These are phyloP conservation scores for Panthera tigris DNA, from an alignment of 2,113 vertebrate genomes.

Conservation along the genomic window DNA sequence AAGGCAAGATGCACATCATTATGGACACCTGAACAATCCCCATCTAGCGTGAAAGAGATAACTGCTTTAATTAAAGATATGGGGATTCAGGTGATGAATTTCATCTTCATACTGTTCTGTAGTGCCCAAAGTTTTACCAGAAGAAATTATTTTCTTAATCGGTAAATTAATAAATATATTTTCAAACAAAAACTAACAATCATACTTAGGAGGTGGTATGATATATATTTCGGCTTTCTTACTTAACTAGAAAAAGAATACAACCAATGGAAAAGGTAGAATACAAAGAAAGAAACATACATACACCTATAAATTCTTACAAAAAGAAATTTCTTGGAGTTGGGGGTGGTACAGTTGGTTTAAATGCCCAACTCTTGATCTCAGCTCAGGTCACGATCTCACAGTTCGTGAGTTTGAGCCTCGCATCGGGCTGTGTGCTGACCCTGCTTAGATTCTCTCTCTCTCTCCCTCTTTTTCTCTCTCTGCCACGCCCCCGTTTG, in stretches of 20 bases:
- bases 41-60: background rate
- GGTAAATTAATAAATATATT: conserved; percentile 10
- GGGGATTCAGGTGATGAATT: background rate
- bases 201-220: background rate
- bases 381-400: too few relatives aligned
- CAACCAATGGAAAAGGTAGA: background rate
- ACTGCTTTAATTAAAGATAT: background rate
- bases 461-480: too few relatives aligned
- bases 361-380: too few relatives aligned
- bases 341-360: too few relatives aligned
- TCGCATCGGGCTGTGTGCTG: too few relatives aligned
- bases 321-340: background rate
- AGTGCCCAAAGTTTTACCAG: background rate
- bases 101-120: background rate
- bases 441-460: too few relatives aligned
- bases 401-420: too few relatives aligned
- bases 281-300: background rate
- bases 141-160: background rate
- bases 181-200: conserved; percentile 28
- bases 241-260: background rate
- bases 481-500: too few relatives aligned
- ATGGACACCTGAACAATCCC: background rate
- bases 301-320: background rate
- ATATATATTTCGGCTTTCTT: background rate
- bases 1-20: background rate